These are phyloP conservation scores for Notolabrus celidotus DNA, from an alignment of 2,797 vertebrate species.

Conservation along the genomic window DNA sequence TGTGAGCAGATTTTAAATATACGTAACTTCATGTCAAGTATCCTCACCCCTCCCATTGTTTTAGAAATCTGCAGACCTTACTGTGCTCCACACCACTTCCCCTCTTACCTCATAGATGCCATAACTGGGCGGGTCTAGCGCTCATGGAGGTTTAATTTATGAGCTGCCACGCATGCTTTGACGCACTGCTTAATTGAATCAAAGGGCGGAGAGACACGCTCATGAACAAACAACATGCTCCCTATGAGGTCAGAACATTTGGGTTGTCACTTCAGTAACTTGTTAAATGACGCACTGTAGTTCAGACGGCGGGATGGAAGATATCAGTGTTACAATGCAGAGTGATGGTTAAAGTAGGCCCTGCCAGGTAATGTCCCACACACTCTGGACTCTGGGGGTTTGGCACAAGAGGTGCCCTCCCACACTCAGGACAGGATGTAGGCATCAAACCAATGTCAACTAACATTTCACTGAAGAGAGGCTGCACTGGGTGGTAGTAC, in stretches of 20 bases:
- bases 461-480: slow-evolving; percentile 16
- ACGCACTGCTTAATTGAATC: slow-evolving; percentile 46
- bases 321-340: slow-evolving; percentile 33
- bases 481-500: slow-evolving; percentile 21
- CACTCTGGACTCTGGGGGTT: slow-evolving; percentile 48
- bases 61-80: slow-evolving; percentile 18
- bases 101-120: slow-evolving; percentile 65
- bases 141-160: slow-evolving; percentile 42
- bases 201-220: slow-evolving; percentile 38
- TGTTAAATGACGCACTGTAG: slow-evolving; percentile 21
- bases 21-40: slow-evolving; percentile 9
- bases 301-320: slow-evolving; percentile 22
- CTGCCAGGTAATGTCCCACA: slow-evolving; percentile 35
- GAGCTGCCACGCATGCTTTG: slow-evolving; percentile 31
- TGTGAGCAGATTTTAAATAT: slow-evolving; percentile 1
- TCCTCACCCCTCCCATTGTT: slow-evolving; percentile 37
- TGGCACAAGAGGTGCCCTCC: slow-evolving; percentile 46
- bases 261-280: slow-evolving; percentile 28
- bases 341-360: slow-evolving; percentile 40
- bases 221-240: slow-evolving; percentile 6
- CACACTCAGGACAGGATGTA: slow-evolving; percentile 38
- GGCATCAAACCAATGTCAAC: slow-evolving; percentile 47
- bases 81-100: not conserved
- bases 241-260: slow-evolving; percentile 43
- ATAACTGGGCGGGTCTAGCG: slow-evolving; percentile 47